Percentiles rank a stretch among this genome's conserved stretches.
Evolutionary conservation across 2,797 vertebrate species (phyloP).

Genomic region (Neopelma chrysocephalum): DNA sequence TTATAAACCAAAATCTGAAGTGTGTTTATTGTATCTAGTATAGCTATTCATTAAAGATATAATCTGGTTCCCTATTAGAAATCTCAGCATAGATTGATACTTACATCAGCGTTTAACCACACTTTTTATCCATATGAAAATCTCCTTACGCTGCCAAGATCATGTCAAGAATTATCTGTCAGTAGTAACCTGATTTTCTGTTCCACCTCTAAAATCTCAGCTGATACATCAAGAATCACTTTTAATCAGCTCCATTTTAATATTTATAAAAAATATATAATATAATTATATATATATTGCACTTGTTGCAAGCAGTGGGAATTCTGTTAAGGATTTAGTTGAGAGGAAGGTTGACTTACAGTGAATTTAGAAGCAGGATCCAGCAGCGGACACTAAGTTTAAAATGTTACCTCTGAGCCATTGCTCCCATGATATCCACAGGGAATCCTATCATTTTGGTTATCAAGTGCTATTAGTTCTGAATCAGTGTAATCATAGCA

Average conservation of each 20-base stretch:
- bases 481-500: not conserved
- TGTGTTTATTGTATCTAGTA: not conserved
- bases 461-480: not conserved
- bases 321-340: not conserved
- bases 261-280: not conserved
- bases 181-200: not conserved
- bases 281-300: not conserved
- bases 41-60: not conserved
- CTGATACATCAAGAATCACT: not conserved
- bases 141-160: not conserved
- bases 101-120: not conserved
- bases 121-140: not conserved
- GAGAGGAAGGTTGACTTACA: accelerated
- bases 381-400: not conserved
- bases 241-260: not conserved
- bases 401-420: not conserved
- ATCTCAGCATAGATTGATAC: not conserved
- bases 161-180: not conserved
- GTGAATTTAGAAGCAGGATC: not conserved
- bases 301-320: not conserved
- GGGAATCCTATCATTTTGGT: not conserved
- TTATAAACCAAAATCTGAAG: not conserved
- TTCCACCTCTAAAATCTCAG: not conserved
- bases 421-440: not conserved
- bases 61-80: not conserved